A percentile compares a stretch with the other conserved stretches of the same genome.
phyloP scores from a whole-genome alignment of 2,113 vertebrate species.

The Rhodinocichla rosea region DNA sequence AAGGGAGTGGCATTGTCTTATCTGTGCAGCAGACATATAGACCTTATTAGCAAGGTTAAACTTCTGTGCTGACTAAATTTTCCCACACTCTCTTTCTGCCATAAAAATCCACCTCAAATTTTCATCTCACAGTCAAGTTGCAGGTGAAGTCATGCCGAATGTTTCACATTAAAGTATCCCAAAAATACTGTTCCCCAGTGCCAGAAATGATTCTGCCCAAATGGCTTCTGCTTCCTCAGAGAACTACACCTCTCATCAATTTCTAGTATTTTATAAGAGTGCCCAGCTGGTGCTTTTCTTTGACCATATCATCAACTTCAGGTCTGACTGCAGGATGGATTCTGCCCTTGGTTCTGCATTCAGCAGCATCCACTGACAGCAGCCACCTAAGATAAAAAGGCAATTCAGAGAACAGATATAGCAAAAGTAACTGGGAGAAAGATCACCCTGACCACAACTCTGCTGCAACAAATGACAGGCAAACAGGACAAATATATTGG shows the following conservation, averaged over 20 bases:
- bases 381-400: neutral
- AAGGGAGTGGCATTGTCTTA: conserved; percentile 21
- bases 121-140: neutral
- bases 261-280: neutral
- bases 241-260: neutral
- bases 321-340: neutral
- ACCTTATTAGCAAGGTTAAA: conserved; percentile 19
- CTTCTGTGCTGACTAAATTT: conserved; percentile 17
- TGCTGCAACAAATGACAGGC: neutral
- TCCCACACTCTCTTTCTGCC: conserved; percentile 17
- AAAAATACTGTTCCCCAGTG: neutral
- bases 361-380: neutral
- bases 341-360: neutral
- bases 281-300: neutral
- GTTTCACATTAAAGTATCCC: neutral
- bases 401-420: neutral
- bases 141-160: neutral
- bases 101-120: conserved; percentile 18
- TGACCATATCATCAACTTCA: neutral
- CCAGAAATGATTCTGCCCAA: neutral
- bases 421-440: neutral
- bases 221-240: neutral
- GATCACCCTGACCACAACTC: neutral
- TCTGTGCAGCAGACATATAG: neutral
- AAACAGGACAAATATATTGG: neutral